A percentile compares a stretch with the other conserved stretches of the same genome.
Evolutionary conservation across 2,113 vertebrate genomes (phyloP).

Genomic region (Odobenus rosmarus): DNA sequence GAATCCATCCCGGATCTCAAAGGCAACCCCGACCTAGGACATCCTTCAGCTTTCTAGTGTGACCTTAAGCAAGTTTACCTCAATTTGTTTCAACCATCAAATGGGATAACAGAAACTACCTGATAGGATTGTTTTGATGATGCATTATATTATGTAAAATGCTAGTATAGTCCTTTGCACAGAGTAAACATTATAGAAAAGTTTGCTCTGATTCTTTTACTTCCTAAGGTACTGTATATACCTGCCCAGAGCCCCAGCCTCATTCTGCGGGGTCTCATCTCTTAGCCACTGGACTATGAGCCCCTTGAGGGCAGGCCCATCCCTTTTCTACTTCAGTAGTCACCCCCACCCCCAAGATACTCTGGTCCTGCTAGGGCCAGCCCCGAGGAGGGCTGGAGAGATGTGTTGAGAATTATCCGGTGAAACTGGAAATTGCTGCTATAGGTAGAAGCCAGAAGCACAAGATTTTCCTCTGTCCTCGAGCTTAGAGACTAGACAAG

Average conservation of each 20-base stretch:
- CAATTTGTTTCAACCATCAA: constrained; percentile 9
- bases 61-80: not conserved
- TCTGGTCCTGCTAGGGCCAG: not conserved
- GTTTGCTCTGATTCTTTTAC: not conserved
- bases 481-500: not conserved
- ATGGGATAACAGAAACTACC: not conserved
- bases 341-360: not conserved
- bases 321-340: not conserved
- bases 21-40: not conserved
- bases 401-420: not conserved
- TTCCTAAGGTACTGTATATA: not conserved
- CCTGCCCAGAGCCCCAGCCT: not conserved
- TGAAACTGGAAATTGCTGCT: not conserved
- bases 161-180: not conserved
- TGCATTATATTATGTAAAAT: not conserved
- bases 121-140: not conserved
- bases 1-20: not conserved
- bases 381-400: not conserved
- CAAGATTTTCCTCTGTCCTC: not conserved
- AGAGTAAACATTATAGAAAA: not conserved
- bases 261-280: not conserved
- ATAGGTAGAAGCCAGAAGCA: not conserved
- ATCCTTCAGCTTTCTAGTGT: not conserved
- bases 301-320: not conserved
- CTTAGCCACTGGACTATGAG: not conserved